These are phyloP conservation scores for Polyommatus iphigenia DNA, from an alignment of 2,888 invertebrate species.

Conservation along the genomic window DNA sequence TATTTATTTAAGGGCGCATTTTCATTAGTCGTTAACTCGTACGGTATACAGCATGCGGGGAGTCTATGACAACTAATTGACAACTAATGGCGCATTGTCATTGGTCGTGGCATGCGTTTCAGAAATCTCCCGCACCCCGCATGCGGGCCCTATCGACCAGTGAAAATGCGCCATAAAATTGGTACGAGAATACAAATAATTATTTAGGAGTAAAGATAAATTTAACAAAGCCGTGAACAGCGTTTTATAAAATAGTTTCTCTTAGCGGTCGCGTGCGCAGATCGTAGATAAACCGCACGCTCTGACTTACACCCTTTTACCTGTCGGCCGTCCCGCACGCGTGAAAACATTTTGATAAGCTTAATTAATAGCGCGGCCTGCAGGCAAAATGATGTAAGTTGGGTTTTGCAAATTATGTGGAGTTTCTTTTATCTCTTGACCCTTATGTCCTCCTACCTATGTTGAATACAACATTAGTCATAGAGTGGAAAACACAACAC, in stretches of 20 bases:
- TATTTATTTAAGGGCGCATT: too few relatives aligned
- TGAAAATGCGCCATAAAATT: too few relatives aligned
- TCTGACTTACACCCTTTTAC: slow-evolving; percentile 37
- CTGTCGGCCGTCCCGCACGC: slow-evolving; percentile 34
- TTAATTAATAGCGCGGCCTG: slow-evolving; percentile 18
- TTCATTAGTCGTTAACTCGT: too few relatives aligned
- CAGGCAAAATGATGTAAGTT: neutral
- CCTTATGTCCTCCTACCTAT: too few relatives aligned
- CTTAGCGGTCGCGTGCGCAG: slow-evolving; percentile 48
- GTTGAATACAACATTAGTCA: too few relatives aligned
- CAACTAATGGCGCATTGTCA: too few relatives aligned
- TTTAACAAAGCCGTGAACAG: neutral
- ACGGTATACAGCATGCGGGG: too few relatives aligned
- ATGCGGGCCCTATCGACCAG: too few relatives aligned
- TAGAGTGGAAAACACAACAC: too few relatives aligned
- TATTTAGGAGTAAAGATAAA: neutral
- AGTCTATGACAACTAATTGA: too few relatives aligned
- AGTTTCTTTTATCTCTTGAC: neutral
- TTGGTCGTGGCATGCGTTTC: too few relatives aligned
- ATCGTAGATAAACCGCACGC: slow-evolving; percentile 46
- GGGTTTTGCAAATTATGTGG: neutral
- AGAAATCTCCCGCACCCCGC: too few relatives aligned
- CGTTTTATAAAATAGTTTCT: neutral
- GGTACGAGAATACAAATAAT: neutral
- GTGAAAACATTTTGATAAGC: slow-evolving; percentile 21